These are phyloP conservation scores for Apteryx owenii DNA, from an alignment of 2,113 vertebrate genomes.

Conservation along the genomic window DNA sequence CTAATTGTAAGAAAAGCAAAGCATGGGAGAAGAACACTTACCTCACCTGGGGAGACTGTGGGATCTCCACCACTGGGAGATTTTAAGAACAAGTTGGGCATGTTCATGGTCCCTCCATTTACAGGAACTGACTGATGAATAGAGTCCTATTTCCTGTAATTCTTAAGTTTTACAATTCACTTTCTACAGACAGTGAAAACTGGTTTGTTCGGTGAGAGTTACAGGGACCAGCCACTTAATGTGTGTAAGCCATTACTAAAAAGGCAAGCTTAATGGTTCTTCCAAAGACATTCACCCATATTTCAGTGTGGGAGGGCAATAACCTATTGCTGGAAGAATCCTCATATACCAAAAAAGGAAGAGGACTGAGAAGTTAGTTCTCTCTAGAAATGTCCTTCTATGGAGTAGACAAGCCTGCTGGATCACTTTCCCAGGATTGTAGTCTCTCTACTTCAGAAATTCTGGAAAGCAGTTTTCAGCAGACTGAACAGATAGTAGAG, in stretches of 20 bases:
- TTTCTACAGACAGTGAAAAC: neutral
- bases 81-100: neutral
- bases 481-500: neutral
- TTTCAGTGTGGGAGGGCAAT: neutral
- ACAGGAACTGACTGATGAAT: neutral
- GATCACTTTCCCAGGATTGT: slow-evolving; percentile 17
- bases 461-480: neutral
- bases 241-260: neutral
- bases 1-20: slow-evolving; percentile 24
- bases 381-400: slow-evolving; percentile 29
- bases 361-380: neutral
- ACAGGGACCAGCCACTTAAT: neutral
- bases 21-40: slow-evolving; percentile 10
- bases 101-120: neutral
- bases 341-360: neutral
- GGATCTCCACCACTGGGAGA: neutral
- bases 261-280: neutral
- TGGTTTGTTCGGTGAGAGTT: neutral
- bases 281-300: neutral
- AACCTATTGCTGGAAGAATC: neutral
- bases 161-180: neutral
- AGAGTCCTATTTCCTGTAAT: neutral
- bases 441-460: neutral
- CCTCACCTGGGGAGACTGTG: neutral
- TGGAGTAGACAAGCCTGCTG: neutral